phyloP scores from a whole-genome alignment of 2,113 vertebrate species.

The Dermatemys mawii region DNA sequence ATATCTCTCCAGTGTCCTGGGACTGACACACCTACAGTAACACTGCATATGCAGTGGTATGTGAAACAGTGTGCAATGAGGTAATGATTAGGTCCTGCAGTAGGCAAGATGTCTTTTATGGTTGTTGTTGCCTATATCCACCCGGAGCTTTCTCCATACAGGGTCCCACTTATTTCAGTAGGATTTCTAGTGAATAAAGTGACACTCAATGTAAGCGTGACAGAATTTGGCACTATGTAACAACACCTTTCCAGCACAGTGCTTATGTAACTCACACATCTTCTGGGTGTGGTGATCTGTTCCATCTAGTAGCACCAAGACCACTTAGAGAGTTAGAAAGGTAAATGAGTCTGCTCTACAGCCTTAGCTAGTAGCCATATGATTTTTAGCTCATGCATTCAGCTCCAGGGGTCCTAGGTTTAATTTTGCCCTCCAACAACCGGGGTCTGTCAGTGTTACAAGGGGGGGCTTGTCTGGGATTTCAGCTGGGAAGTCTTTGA shows the following conservation, averaged over 20 bases:
- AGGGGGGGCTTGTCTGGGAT: too few species aligned
- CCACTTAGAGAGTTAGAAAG: too few species aligned
- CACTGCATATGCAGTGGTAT: not conserved
- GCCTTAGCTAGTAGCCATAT: too few species aligned
- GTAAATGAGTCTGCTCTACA: too few species aligned
- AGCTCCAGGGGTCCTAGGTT: too few species aligned
- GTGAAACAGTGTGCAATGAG: not conserved
- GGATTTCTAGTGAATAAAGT: not conserved
- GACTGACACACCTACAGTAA: not conserved
- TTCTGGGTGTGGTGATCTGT: too few species aligned
- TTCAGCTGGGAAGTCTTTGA: too few species aligned
- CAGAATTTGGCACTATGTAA: not conserved
- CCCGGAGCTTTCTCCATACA: not conserved
- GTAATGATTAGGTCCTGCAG: not conserved
- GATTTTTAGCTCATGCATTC: too few species aligned
- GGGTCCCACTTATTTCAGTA: not conserved
- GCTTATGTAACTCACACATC: not conserved
- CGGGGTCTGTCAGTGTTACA: too few species aligned
- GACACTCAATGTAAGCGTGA: not conserved
- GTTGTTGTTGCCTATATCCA: not conserved
- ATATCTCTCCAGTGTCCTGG: not conserved
- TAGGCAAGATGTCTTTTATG: not conserved
- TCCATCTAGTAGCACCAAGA: too few species aligned
- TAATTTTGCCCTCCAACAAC: too few species aligned
- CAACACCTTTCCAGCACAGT: not conserved